Conservation (phyloP, 2,888 invertebrate species). For the Rhorus exstirpatorius region DNA sequence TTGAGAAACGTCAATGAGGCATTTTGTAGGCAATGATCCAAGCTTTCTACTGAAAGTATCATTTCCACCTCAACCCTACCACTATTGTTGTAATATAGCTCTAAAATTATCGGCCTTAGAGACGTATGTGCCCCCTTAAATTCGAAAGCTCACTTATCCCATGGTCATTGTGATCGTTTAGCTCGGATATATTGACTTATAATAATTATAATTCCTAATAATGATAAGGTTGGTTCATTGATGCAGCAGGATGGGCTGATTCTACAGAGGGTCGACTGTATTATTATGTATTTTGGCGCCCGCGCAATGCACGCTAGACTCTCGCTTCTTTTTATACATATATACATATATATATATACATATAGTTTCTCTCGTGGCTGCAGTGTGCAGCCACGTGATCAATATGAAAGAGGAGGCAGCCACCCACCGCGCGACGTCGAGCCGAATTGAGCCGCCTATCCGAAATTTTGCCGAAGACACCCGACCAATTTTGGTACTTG, state of each 20-base stretch:
- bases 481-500: conserved; percentile 35
- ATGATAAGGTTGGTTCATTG: no score
- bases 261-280: conserved; percentile 5
- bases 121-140: no score
- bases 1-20: no score
- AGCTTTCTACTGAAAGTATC: no score
- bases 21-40: no score
- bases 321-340: neutral
- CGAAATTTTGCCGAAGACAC: conserved; percentile 55
- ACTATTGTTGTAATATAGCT: no score
- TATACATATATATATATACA: neutral
- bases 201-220: no score
- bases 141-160: no score
- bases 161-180: no score
- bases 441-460: conserved; percentile 41
- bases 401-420: conserved; percentile 80
- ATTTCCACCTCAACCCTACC: no score
- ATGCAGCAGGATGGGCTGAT: neutral
- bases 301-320: conserved; percentile 7
- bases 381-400: conserved; percentile 83
- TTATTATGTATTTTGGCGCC: neutral
- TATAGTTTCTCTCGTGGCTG: conserved; percentile 55
- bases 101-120: no score
- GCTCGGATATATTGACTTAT: no score
- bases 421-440: conserved; percentile 74